A percentile compares a stretch with the other conserved stretches of the same genome.
Conservation (phyloP, 2,113 vertebrate genomes). For the Sus scrofa region T2T-Sscrofa CM000826.6:148376501-148377000, state of each 20-base stretch:
- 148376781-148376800: neutral
- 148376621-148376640: neutral
- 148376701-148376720: neutral
- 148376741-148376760: neutral
- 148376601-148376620: neutral
- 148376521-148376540: no score
- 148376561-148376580: neutral
- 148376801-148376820: neutral
- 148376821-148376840: no score
- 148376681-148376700: neutral
- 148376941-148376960: no score
- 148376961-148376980: no score
- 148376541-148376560: no score
- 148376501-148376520: no score
- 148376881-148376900: neutral
- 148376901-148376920: neutral
- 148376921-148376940: no score
- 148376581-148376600: neutral
- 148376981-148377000: no score
- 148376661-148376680: neutral
- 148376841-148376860: neutral
- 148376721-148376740: neutral
- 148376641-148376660: neutral
- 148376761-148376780: neutral
- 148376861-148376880: neutral